Percentiles rank a stretch among this genome's conserved stretches.
These are phyloP conservation scores for Philotrypesis tridentata DNA, from an alignment of 1,140 invertebrate genomes.

Conservation along the genomic window DNA sequence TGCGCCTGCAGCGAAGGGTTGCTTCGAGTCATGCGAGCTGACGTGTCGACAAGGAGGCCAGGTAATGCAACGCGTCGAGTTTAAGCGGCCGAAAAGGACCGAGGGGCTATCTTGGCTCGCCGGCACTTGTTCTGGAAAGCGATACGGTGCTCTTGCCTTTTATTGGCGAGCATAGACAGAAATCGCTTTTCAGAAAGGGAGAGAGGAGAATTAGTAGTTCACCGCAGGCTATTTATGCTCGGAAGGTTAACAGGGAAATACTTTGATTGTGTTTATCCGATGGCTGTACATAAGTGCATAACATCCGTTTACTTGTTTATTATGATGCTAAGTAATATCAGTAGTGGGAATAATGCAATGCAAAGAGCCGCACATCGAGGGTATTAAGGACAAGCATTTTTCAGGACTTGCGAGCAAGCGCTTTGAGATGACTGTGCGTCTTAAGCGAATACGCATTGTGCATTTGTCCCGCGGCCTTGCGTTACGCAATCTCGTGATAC, in stretches of 20 bases:
- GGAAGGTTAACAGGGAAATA: neutral
- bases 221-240: neutral
- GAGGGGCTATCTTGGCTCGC: conserved; percentile 1
- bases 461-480: neutral
- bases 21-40: conserved; percentile 67
- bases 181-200: conserved; percentile 2
- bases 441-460: neutral
- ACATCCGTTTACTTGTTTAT: conserved; percentile 18
- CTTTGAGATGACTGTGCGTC: neutral
- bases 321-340: conserved; percentile 29
- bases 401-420: conserved; percentile 30
- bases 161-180: neutral
- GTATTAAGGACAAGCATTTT: conserved; percentile 31
- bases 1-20: conserved; percentile 47
- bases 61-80: conserved; percentile 46
- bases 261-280: neutral
- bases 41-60: conserved; percentile 65
- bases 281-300: neutral
- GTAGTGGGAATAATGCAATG: conserved; percentile 7
- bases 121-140: conserved; percentile 18
- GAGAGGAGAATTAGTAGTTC: neutral
- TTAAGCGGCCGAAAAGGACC: conserved; percentile 30
- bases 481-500: neutral
- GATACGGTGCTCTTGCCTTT: neutral
- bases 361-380: neutral